Conservation (phyloP, 2,888 invertebrate species). For the Tetragonisca angustula region DNA sequence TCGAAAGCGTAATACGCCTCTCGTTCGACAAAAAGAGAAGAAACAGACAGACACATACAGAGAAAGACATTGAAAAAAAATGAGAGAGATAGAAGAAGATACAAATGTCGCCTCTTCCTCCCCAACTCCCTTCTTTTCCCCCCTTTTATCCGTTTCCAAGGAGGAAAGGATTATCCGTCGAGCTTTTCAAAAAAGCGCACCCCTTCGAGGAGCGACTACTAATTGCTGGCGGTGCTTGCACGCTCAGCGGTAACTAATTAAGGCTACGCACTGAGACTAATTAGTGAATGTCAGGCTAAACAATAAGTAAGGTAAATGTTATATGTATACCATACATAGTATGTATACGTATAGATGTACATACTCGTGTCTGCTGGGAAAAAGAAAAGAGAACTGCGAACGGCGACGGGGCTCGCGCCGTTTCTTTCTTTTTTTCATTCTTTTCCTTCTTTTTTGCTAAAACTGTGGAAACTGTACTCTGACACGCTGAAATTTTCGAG, state of each 20-base stretch:
- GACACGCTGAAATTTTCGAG: not conserved
- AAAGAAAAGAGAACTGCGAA: constrained; percentile 35
- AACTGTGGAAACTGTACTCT: not conserved
- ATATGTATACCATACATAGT: constrained; percentile 50
- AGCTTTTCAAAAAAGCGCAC: constrained; percentile 60
- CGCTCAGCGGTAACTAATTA: constrained; percentile 82
- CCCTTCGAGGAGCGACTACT: constrained; percentile 64
- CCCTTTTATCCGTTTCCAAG: constrained; percentile 32
- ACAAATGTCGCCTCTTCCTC: constrained; percentile 22
- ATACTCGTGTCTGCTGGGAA: constrained; percentile 44
- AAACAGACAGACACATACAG: not conserved
- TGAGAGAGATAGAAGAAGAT: not conserved
- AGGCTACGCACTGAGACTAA: constrained; percentile 78
- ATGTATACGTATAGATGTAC: constrained; percentile 39
- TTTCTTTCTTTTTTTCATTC: not conserved
- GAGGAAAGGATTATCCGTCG: constrained; percentile 50
- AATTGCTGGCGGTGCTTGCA: constrained; percentile 78
- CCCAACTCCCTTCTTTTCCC: not conserved
- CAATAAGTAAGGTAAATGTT: constrained; percentile 65
- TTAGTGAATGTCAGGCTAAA: constrained; percentile 74
- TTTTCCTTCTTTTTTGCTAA: not conserved
- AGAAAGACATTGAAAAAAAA: not conserved
- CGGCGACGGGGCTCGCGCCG: constrained; percentile 60
- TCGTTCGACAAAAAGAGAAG: not conserved
- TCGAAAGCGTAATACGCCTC: not conserved